Evolutionary conservation across 2,797 vertebrate species (phyloP), one percentile per base, ranked within the genome.

Genomic region (Tadarida brasiliensis): DNA sequence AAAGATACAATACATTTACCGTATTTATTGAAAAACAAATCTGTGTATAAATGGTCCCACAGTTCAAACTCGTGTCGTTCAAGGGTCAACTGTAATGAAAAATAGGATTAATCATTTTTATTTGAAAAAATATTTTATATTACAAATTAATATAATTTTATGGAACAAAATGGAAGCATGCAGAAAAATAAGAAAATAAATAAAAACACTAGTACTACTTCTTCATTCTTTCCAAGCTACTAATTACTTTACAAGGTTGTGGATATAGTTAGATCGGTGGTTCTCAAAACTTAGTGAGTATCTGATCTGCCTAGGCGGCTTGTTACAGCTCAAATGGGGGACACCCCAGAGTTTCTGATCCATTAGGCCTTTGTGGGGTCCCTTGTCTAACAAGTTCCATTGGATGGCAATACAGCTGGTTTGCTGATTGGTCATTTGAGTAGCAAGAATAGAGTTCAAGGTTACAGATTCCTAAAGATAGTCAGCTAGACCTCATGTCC

Each of bases 111-210:
- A 63, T 70, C 24, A 85, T 44, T 88, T 91, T 74, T 61, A 57
- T 77, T 93, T 67, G 20, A 67, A 85, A 91, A 85, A 30, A 73
- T 33, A 63, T 70, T 89, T 80, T 87, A 17, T 65, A 78, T 92
- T 61, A 70, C 2, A 92, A 74, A 82, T 6, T 71, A 92, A 35
- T 26, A 39, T 30, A 63, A 39, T 82, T 77, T 93, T 63, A 71
- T 20, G 28, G 56, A n/a, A 11, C 12, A 35, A 83, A 63, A 71
- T 15, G 30, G 2, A 83, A 54, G 11, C 8, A 7, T 44, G 7
- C 12, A 74, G 65, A 54, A 70, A 92, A 80, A 20, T 7, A 51
- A 74, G 20, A 33, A 76, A 61, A 77, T 17, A 49, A 89, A n/a
- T 26, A 3, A n/a, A 63, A 49, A 3, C 30, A 30, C 35, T 63